These are phyloP conservation scores for Lindbergichthys nudifrons DNA, from an alignment of 2,797 vertebrate species.

Conservation along the genomic window DNA sequence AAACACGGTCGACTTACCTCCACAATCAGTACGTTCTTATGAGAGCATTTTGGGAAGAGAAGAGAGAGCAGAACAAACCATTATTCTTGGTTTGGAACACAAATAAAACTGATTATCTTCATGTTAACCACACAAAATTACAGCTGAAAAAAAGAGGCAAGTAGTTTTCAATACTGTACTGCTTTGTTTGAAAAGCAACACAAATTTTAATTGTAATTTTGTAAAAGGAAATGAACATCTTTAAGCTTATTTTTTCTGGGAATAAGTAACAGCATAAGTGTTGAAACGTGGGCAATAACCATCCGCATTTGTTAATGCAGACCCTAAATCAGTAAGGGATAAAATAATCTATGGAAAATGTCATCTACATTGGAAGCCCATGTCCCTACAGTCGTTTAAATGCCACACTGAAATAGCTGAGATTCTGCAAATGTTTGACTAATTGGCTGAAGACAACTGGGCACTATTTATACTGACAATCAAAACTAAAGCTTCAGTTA, in stretches of 20 bases:
- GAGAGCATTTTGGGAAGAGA: conserved; percentile 43
- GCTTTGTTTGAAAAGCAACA: background rate
- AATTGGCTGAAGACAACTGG: conserved; percentile 59
- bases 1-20: conserved; percentile 82
- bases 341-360: conserved; percentile 2
- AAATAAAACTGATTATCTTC: conserved; percentile 33
- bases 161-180: background rate
- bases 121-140: background rate
- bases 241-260: background rate
- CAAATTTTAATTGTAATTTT: background rate
- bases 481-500: conserved; percentile 22
- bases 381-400: conserved; percentile 22
- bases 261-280: conserved; percentile 11
- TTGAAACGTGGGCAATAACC: conserved; percentile 7
- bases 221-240: conserved; percentile 8
- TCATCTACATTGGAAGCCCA: conserved; percentile 33
- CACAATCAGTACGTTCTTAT: conserved; percentile 86
- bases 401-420: conserved; percentile 53
- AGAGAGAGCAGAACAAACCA: conserved; percentile 48
- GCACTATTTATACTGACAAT: conserved; percentile 41
- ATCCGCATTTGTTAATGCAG: background rate
- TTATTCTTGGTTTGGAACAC: conserved; percentile 54
- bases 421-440: conserved; percentile 66
- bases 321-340: background rate
- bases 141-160: background rate